These are phyloP conservation scores for Scaptodrosophila latifasciaeformis DNA, from an alignment of 2,888 invertebrate genomes.

Conservation along the genomic window DNA sequence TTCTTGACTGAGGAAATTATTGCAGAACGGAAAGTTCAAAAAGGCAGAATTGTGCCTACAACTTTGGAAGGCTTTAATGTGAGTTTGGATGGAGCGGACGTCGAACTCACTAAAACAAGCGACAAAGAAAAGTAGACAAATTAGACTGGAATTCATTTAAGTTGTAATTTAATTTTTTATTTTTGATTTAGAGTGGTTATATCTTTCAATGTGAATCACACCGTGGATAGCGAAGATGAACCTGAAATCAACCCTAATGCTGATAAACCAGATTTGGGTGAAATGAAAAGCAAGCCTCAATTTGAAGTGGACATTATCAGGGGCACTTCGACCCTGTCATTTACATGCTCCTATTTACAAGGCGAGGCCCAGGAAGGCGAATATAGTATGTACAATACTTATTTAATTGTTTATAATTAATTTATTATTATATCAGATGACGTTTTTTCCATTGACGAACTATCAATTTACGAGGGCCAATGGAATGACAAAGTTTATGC, in stretches of 20 bases:
- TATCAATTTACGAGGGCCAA: constrained; percentile 91
- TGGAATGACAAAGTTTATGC: constrained; percentile 91
- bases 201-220: constrained; percentile 94
- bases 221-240: constrained; percentile 89
- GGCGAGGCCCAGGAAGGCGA: constrained; percentile 81
- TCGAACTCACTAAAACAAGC: constrained; percentile 84
- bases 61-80: constrained; percentile 89
- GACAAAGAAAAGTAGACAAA: constrained; percentile 82
- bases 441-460: constrained; percentile 94
- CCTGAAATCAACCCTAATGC: constrained; percentile 79
- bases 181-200: constrained; percentile 79
- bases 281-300: constrained; percentile 92
- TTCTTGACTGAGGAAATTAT: constrained; percentile 95
- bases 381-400: constrained; percentile 78
- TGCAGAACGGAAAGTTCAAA: constrained; percentile 90
- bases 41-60: constrained; percentile 83
- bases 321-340: constrained; percentile 85
- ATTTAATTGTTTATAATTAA: constrained; percentile 32
- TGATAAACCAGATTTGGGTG: constrained; percentile 85
- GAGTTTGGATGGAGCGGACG: constrained; percentile 87
- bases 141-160: constrained; percentile 15
- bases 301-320: constrained; percentile 91
- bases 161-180: neutral
- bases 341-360: constrained; percentile 88
- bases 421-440: constrained; percentile 81